Percentiles rank a stretch among this genome's conserved stretches.
phyloP scores from a whole-genome alignment of 2,797 vertebrate genomes.

The Oryzias dopingdopingensis region DNA sequence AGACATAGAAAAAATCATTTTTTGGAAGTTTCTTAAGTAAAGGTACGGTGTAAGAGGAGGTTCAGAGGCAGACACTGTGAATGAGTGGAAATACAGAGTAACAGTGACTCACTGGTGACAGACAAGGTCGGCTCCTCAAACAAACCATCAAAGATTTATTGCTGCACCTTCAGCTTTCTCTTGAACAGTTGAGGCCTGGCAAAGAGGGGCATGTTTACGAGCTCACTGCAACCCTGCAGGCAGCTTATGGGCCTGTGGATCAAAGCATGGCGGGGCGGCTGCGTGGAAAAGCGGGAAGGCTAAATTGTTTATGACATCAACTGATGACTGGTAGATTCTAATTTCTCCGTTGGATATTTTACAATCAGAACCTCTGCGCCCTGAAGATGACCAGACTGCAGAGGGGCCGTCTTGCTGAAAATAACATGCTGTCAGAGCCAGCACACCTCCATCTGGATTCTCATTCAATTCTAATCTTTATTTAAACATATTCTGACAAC shows the following conservation, averaged over 20 bases:
- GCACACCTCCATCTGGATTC: conserved; percentile 34
- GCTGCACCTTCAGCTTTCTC: conserved; percentile 31
- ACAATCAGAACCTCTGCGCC: conserved; percentile 48
- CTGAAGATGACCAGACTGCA: conserved; percentile 33
- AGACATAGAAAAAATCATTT: no score
- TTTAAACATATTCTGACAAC: conserved; percentile 42
- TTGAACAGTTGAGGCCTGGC: conserved; percentile 39
- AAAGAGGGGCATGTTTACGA: conserved; percentile 59
- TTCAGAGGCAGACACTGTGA: conserved; percentile 29
- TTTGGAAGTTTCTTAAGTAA: neutral
- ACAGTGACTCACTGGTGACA: conserved; percentile 34
- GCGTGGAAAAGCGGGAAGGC: conserved; percentile 6
- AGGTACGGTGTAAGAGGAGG: conserved; percentile 1
- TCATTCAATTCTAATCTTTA: conserved; percentile 43
- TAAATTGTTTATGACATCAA: conserved; percentile 64
- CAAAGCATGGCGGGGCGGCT: conserved; percentile 28
- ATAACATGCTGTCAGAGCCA: conserved; percentile 36
- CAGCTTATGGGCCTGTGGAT: conserved; percentile 28
- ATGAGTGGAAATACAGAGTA: conserved; percentile 29
- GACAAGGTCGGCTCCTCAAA: conserved; percentile 56
- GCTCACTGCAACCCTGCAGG: conserved; percentile 34
- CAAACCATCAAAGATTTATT: conserved; percentile 59
- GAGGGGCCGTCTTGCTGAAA: conserved; percentile 8
- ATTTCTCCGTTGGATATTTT: conserved; percentile 70
- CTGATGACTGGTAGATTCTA: conserved; percentile 64